Base-by-base conservation (phyloP, 2,888 invertebrate genomes). In the Amphipyra berbera region DNA sequence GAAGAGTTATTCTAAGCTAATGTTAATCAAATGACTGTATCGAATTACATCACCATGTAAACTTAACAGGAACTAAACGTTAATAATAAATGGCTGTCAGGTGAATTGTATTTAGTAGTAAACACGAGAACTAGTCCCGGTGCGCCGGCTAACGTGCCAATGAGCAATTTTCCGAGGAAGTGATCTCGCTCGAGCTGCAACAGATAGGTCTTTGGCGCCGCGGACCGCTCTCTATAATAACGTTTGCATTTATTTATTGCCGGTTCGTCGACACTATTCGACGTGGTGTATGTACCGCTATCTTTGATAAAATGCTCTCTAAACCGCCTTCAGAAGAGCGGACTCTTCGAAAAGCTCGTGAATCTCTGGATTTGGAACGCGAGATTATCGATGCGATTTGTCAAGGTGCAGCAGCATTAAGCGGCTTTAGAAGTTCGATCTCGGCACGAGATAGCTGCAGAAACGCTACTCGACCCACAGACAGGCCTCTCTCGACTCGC, bases 401-500 rank as follows among this genome's bases (percentile, higher is more conserved):
- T 89, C 84, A 85, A 83, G 82, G 81, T 81, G 81, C 81, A 82
- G 81, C 81, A 80, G 70, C 63, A 71, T 73, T 78, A 80, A 79
- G 73, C 70, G 60, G 79, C 82, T 81, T 75, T 72, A 79, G 79
- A 82, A 78, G 70, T 77, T 72, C 75, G 88, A 89, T 87, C 82
- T 75, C 72, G 58, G 65, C 69, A 68, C 62, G 73, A 78, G 90
- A 92, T 93, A 90, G 84, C 70, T 78, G 70, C 84, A 88, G 87
- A 88, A 89, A 89, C 88, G 90, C 88, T 90, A 90, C 81, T 85
- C 86, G 88, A 88, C 89, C 88, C 82, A 89, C 85, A 86, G 86
- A 82, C 83, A 79, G 72, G 76, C 79, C 71, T 79, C 82, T 78
- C 81, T 81, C 81, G 79, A 79, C 84, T 86, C 82, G 86, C 91